Conservation (phyloP, 1,140 invertebrate species). For the Holotrichia oblita region DNA sequence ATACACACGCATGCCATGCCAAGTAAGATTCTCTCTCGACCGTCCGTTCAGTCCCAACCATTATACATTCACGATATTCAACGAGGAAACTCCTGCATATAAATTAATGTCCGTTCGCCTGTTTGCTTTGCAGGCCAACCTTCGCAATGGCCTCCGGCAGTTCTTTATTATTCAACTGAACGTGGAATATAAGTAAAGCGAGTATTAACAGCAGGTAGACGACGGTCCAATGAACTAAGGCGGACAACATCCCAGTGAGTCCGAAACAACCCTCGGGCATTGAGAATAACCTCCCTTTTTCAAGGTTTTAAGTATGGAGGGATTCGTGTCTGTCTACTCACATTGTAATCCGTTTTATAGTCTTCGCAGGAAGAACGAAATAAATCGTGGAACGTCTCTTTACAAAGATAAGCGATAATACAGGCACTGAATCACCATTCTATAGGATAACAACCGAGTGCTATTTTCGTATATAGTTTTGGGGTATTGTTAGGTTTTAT, state of each 20-base stretch:
- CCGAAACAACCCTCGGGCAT: background rate
- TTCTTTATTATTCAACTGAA: slow-evolving; percentile 34
- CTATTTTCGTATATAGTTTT: background rate
- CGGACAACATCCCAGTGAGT: background rate
- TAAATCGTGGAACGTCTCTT: slow-evolving; percentile 10
- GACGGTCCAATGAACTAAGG: slow-evolving; percentile 26
- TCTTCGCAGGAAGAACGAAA: slow-evolving; percentile 8
- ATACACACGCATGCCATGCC: slow-evolving; percentile 6
- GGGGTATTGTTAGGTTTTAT: background rate
- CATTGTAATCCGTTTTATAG: slow-evolving; percentile 14
- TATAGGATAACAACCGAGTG: background rate
- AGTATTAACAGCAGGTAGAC: slow-evolving; percentile 26
- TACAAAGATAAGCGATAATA: slow-evolving; percentile 29
- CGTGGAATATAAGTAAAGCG: slow-evolving; percentile 18
- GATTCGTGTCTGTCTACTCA: background rate
- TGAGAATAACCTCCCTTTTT: background rate
- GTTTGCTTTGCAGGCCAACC: slow-evolving; percentile 35
- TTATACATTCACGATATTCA: slow-evolving; percentile 37
- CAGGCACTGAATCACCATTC: background rate
- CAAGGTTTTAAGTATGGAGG: slow-evolving; percentile 6
- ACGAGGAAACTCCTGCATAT: slow-evolving; percentile 32
- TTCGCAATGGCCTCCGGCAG: slow-evolving; percentile 24
- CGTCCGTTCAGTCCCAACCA: background rate
- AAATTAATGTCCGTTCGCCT: slow-evolving; percentile 33
- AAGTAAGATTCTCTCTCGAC: slow-evolving; percentile 15